Evolutionary conservation across 2,113 vertebrate species (phyloP).

Genomic region (Oreochromis spilurus): DNA sequence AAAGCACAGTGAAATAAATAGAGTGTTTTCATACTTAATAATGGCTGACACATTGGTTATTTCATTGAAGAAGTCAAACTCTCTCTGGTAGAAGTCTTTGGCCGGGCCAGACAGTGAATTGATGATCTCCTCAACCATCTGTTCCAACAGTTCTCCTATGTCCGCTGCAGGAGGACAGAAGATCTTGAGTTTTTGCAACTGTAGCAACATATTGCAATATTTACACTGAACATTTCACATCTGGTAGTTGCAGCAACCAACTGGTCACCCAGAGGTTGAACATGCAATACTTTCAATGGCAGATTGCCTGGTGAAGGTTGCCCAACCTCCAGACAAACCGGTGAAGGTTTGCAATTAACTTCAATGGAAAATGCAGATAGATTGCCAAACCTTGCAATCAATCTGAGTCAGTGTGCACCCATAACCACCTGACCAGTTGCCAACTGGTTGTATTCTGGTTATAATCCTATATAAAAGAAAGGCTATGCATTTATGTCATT

Average conservation of each 20-base stretch:
- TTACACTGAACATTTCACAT: background rate
- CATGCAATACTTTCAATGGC: background rate
- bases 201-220: background rate
- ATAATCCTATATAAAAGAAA: background rate
- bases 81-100: conserved; percentile 95
- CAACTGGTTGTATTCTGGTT: background rate
- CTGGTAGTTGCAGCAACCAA: background rate
- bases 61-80: conserved; percentile 97
- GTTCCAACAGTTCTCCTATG: conserved; percentile 90
- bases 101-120: conserved; percentile 88
- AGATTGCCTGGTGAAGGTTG: background rate
- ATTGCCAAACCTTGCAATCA: background rate
- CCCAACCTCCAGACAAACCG: background rate
- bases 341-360: background rate
- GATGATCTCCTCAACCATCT: conserved; percentile 92
- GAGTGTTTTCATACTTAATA: conserved; percentile 81
- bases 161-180: conserved; percentile 76
- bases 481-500: background rate
- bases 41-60: conserved; percentile 94
- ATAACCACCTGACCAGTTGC: background rate
- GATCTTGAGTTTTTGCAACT: background rate
- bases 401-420: background rate
- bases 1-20: background rate
- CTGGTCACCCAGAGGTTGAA: background rate
- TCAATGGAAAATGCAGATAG: background rate